Conservation (phyloP, 2,113 vertebrate species). For the Jaculus jaculus region DNA sequence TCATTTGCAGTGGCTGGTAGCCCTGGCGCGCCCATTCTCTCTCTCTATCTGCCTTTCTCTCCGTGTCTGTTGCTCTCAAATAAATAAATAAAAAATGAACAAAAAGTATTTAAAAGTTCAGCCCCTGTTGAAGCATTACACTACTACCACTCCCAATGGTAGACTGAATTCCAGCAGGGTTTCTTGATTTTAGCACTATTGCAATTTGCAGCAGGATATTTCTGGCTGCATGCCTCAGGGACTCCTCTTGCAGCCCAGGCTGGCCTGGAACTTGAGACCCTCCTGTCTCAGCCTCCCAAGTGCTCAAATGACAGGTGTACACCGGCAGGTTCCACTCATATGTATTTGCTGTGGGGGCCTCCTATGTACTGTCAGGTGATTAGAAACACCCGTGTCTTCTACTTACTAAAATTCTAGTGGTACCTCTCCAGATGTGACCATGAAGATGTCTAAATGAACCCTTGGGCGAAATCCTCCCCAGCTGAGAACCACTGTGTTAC, state of each 20-base stretch:
- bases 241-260: neutral
- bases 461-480: neutral
- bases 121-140: neutral
- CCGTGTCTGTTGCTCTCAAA: no score
- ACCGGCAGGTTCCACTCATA: neutral
- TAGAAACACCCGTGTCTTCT: neutral
- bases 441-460: neutral
- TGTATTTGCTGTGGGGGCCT: neutral
- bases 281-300: no score
- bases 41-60: no score
- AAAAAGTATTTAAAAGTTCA: no score
- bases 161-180: neutral
- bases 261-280: neutral
- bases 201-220: neutral
- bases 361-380: neutral
- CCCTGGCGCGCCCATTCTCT: no score
- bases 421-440: neutral
- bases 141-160: neutral
- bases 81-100: no score
- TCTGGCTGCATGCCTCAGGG: neutral
- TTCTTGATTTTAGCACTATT: neutral
- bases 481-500: neutral
- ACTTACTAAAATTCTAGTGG: neutral
- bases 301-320: no score
- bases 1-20: no score